Evolutionary conservation across 2,113 vertebrate genomes (phyloP).

Genomic region (Nansenia antarctica): DNA sequence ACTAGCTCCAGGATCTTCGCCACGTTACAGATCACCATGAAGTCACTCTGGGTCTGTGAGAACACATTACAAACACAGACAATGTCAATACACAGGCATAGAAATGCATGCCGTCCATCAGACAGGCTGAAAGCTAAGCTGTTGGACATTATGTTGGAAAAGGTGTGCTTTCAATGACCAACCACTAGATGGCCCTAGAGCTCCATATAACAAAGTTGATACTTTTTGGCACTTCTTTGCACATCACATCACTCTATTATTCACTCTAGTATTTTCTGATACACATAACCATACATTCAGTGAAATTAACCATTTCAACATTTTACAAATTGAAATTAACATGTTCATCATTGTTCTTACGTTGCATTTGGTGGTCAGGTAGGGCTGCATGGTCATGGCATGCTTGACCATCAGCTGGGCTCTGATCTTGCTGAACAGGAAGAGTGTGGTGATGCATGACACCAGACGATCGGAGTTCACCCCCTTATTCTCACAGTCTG

Average conservation of each 20-base stretch:
- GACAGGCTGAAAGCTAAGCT: neutral
- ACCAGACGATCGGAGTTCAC: conserved; percentile 93
- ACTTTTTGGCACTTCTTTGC: too few species aligned
- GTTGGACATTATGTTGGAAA: neutral
- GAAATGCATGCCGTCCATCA: too few species aligned
- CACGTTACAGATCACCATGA: conserved; percentile 99
- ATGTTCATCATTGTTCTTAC: conserved; percentile 72
- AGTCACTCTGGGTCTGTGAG: conserved; percentile 92
- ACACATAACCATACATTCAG: neutral
- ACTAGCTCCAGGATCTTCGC: conserved; percentile 98
- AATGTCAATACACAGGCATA: neutral
- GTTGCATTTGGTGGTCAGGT: conserved; percentile 98
- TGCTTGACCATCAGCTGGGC: conserved; percentile 99
- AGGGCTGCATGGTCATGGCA: conserved; percentile 99
- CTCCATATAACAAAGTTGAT: neutral
- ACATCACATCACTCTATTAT: too few species aligned
- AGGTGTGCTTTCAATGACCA: neutral
- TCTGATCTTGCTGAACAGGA: conserved; percentile 98
- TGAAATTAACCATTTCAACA: too few species aligned
- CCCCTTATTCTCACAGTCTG: conserved; percentile 83
- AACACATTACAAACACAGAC: neutral
- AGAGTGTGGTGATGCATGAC: conserved; percentile 97
- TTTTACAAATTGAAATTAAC: neutral
- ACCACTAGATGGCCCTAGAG: conserved; percentile 28
- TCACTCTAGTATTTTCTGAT: neutral